These are phyloP conservation scores for Danio jaintianensis DNA, from an alignment of 2,797 vertebrate genomes.

Conservation along the genomic window DNA sequence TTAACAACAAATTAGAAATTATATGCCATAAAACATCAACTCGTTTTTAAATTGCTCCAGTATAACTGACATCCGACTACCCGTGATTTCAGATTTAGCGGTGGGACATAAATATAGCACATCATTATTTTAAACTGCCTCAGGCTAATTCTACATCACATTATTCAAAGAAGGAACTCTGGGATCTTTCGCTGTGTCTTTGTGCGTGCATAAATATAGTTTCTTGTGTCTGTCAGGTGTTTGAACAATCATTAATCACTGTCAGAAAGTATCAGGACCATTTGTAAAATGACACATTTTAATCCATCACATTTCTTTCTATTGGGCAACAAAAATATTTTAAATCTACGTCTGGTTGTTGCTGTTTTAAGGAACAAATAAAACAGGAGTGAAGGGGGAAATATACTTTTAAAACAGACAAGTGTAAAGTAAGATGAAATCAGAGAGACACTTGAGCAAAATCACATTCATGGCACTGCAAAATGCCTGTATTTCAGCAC, in stretches of 20 bases:
- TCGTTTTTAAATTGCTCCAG: not conserved
- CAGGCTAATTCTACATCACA: constrained; percentile 5
- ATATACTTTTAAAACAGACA: not conserved
- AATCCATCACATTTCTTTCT: not conserved
- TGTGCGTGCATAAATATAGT: not conserved
- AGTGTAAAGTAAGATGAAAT: not conserved
- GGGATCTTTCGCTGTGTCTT: no score
- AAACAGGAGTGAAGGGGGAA: not conserved
- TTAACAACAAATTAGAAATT: not conserved
- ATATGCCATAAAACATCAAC: not conserved
- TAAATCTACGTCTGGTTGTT: not conserved
- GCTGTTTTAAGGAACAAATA: not conserved
- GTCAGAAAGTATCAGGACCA: not conserved
- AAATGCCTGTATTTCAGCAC: no score
- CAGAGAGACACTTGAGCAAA: not conserved
- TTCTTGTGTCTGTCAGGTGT: constrained; percentile 1
- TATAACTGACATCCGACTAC: not conserved
- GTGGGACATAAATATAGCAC: not conserved
- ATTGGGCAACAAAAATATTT: not conserved
- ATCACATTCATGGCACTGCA: no score
- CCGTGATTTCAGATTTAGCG: not conserved
- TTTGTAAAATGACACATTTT: not conserved
- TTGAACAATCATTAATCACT: not conserved
- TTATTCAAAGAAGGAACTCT: not conserved
- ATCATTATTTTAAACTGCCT: constrained; percentile 10